Base-by-base conservation (phyloP, 2,888 invertebrate species). In the Cabera pusaria region DNA sequence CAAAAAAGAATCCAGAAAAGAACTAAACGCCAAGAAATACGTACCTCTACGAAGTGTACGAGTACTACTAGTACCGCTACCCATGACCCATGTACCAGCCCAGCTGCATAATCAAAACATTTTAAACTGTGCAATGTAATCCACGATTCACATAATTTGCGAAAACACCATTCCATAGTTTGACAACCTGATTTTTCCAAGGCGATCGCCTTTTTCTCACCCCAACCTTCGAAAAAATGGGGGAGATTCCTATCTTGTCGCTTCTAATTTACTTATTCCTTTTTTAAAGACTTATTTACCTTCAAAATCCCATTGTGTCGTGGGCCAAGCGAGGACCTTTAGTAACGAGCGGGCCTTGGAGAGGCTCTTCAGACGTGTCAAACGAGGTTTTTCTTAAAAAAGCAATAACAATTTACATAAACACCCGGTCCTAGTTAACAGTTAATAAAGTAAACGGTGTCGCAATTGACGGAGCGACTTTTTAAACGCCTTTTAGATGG, bases 191-290 rank as follows among this genome's bases (percentile, higher is more conserved):
- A 57, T 62, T 56, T 66, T 67, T 75, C 62, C 65, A 79, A 83
- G 79, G 76, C 86, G 84, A 86, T 86, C 86, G 83, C 65, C 79
- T 84, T 86, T 86, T 83, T 80, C 70, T 74, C 80, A 66, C 81
- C 85, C 84, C 70, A 75, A 63, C 70, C 77, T 76, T 75, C 60
- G 64, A 64, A 68, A 86, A 90, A 88, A 88, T 90, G 88, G 92
- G 92, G 92, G 91, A 92, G 93, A 93, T 93, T 90, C 91, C 92
- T 93, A 93, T 93, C 93, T 91, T 92, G 91, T 86, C 90, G 91
- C 90, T 92, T 92, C 93, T 93, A 93, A 93, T 93, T 93, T 93
- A 93, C 93, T 93, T 93, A 93, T 93, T 92, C 91, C 90, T 91
- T 90, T 91, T 91, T 91, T 91, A 91, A 90, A 91, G 91, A 92